These are phyloP conservation scores for Apis cerana DNA, from an alignment of 1,140 invertebrate genomes.

Conservation along the genomic window DNA sequence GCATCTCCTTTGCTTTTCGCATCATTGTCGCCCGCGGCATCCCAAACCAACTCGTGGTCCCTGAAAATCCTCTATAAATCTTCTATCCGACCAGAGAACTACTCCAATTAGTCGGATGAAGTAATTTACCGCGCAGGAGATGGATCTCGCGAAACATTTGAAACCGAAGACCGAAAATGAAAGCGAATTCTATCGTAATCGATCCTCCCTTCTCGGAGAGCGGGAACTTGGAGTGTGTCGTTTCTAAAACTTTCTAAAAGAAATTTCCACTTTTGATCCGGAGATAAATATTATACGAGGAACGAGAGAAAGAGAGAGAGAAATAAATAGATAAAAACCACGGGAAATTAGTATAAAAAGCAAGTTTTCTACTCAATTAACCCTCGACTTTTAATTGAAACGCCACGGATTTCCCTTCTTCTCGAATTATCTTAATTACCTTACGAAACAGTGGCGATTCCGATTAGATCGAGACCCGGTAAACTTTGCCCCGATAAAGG, in stretches of 20 bases:
- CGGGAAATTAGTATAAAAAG: too few species aligned
- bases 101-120: constrained; percentile 8
- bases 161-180: not conserved
- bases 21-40: not conserved
- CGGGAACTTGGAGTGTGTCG: not conserved
- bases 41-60: constrained; percentile 8
- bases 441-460: not conserved
- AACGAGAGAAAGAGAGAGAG: not conserved
- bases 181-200: too few species aligned
- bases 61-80: constrained; percentile 30
- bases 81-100: not conserved
- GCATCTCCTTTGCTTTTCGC: constrained; percentile 16
- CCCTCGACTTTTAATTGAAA: not conserved
- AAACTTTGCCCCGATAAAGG: not conserved
- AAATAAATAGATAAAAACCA: not conserved
- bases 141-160: not conserved
- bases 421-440: not conserved
- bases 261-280: not conserved
- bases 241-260: not conserved
- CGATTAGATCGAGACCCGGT: too few species aligned
- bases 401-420: not conserved
- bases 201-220: not conserved
- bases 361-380: not conserved
- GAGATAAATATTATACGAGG: not conserved
- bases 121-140: not conserved